Base-by-base conservation (phyloP, 2,888 invertebrate species). In the Lithophane socia region DNA sequence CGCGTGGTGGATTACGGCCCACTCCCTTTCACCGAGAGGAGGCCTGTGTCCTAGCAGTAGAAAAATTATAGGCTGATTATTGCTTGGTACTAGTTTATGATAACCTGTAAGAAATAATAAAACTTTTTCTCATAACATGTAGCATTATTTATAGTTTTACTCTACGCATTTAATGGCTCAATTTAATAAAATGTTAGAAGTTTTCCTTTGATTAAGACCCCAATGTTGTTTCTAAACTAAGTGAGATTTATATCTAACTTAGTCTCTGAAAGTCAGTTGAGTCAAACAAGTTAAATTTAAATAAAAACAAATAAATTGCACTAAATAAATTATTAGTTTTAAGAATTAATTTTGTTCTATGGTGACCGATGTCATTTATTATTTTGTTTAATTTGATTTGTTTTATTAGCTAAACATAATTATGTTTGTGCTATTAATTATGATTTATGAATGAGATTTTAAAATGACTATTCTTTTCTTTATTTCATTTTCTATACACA, bases 271-370 rank as follows among this genome's bases (percentile, higher is more conserved):
- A 68, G 79, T 81, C 78, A 77, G 24, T 54, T 21, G 42, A 37
- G 78, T 77, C 63, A 79, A 78, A 81, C 3, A 68, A 80, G 54
- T 83, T 49, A 65, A 42, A 69, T 44, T 2, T 3, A 61, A 65
- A 69, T 61, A 65, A 73, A 81, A 83, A 72, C 29, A 60, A 49
- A 72, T 47, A n/a, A 24, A 64, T 60, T 60, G 7, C 16, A n/a
- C 29, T 47, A n/a, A 42, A 79, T 73, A 66, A 79, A 83, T 81
- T 0, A 29, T 29, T 69, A 49, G n/a, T 81, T 73, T 44, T 47
- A 44, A 73, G 61, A 70, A 70, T 70, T 69, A 13, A 37, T 81
- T 79, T 69, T 69, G 56, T 65, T 69, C 21, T 37, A n/a, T 61
- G 52, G 29, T 29, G n/a, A 44, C 18, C 42, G 47, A 61, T 56